Evolutionary conservation across 2,888 invertebrate species (phyloP), one percentile per base, ranked within the genome.

Genomic region (Phengaris arion): DNA sequence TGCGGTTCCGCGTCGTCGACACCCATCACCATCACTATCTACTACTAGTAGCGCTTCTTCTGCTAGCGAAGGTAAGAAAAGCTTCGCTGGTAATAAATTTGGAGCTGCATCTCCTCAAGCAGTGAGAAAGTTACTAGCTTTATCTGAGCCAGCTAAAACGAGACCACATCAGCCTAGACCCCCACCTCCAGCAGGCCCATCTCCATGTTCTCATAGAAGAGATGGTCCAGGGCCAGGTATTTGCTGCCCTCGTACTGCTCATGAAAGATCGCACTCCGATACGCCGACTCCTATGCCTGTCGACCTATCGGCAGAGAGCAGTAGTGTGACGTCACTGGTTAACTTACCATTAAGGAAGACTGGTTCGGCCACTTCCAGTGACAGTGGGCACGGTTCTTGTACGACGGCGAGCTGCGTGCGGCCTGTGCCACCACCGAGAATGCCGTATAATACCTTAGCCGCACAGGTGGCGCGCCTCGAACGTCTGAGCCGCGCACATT

Each of bases 41-140:
- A 98, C 98, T 2, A 97, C 98, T 2, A 98, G 98, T 85, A 98
- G 98, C 83, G 97, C 98, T 12, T 98, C 98, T 83, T 97, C 97
- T 78, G 97, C 97, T 69, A 97, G 97, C 84, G 97, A 97, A 86
- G 95, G 96, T 76, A 94, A 94, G 83, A 94, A 94, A 81, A 93
- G 94, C 79, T 94, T 94, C 81, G 93, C 92, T 0, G 95, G 95
- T 0, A 96, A 96, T 80, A 96, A 96, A 86, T 96, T 96, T 83
- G 96, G 98, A 80, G 97, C 99, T 64, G 98, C 98, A 64, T 99
- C 99, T 13, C 99, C 99, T 35, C 99, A 99, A 90, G 98, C 99
- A 9, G 98, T 99, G 22, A 96, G 98, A 83, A 99, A 99, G 89
- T 95, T 99, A 87, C 94, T 99, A 81, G 97, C 99, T 8, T 94